Evolutionary conservation across 2,797 vertebrate species (phyloP).

Genomic region (Novumbra hubbsi): DNA sequence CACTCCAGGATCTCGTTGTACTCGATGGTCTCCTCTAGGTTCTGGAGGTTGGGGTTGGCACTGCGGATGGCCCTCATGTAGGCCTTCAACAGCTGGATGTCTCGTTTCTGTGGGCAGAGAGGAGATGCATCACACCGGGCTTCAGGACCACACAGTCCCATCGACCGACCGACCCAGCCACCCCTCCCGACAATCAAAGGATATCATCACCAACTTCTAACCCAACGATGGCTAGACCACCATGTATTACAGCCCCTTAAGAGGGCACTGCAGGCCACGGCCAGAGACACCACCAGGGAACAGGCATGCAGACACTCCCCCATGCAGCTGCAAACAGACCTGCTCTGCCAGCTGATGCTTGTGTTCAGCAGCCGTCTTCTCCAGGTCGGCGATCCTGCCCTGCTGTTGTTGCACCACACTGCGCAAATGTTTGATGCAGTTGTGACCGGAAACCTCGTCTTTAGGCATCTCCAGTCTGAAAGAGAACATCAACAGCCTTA

Average conservation of each 20-base stretch:
- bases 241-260: too few relatives aligned
- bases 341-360: slow-evolving; percentile 96
- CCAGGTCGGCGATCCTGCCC: slow-evolving; percentile 90
- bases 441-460: slow-evolving; percentile 92
- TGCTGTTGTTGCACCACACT: slow-evolving; percentile 94
- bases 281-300: neutral
- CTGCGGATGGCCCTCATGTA: slow-evolving; percentile 98
- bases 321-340: slow-evolving; percentile 61
- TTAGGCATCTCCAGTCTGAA: slow-evolving; percentile 98
- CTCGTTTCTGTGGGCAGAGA: slow-evolving; percentile 81
- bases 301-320: slow-evolving; percentile 52
- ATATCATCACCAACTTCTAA: too few relatives aligned
- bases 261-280: neutral
- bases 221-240: too few relatives aligned
- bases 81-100: slow-evolving; percentile 96
- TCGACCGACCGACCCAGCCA: neutral
- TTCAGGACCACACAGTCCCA: too few relatives aligned
- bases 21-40: slow-evolving; percentile 96
- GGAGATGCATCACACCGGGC: slow-evolving; percentile 20
- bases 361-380: slow-evolving; percentile 90
- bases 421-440: slow-evolving; percentile 94
- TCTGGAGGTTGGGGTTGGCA: slow-evolving; percentile 95
- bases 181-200: too few relatives aligned
- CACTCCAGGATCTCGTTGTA: slow-evolving; percentile 98
- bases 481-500: neutral